phyloP scores from a whole-genome alignment of 2,888 invertebrate genomes.

The Heliconius ismenius region DNA sequence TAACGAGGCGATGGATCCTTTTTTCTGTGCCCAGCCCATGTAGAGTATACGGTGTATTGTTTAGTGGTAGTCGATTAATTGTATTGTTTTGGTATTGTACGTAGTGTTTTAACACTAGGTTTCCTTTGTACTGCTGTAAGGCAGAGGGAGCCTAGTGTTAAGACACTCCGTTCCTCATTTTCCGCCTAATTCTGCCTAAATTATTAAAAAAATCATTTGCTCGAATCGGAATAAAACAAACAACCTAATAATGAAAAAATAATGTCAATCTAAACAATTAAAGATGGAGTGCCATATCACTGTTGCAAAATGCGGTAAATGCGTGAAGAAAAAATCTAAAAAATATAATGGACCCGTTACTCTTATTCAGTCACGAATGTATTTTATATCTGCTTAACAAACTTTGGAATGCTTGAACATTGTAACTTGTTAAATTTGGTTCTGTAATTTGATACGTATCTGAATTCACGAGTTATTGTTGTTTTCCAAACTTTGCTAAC shows the following conservation, averaged over 20 bases:
- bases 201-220: too few relatives aligned
- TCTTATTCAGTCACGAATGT: not conserved
- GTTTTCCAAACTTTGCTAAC: slow-evolving; percentile 26
- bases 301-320: not conserved
- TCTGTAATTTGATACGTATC: slow-evolving; percentile 30
- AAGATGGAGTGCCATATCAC: not conserved
- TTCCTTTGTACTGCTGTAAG: too few relatives aligned
- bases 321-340: not conserved
- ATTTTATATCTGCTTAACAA: slow-evolving; percentile 5
- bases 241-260: too few relatives aligned
- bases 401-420: not conserved
- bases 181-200: too few relatives aligned
- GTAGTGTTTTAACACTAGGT: too few relatives aligned
- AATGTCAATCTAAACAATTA: not conserved
- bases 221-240: too few relatives aligned
- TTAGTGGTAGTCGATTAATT: too few relatives aligned
- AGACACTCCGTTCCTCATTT: too few relatives aligned
- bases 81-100: not conserved
- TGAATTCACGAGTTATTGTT: slow-evolving; percentile 29
- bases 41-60: not conserved
- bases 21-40: not conserved
- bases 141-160: too few relatives aligned
- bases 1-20: slow-evolving; percentile 11
- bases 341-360: not conserved
- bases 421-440: slow-evolving; percentile 15